Base-by-base conservation (phyloP, 64 coral and sea anemone genomes). In the Cladopsammia gracilis region DNA sequence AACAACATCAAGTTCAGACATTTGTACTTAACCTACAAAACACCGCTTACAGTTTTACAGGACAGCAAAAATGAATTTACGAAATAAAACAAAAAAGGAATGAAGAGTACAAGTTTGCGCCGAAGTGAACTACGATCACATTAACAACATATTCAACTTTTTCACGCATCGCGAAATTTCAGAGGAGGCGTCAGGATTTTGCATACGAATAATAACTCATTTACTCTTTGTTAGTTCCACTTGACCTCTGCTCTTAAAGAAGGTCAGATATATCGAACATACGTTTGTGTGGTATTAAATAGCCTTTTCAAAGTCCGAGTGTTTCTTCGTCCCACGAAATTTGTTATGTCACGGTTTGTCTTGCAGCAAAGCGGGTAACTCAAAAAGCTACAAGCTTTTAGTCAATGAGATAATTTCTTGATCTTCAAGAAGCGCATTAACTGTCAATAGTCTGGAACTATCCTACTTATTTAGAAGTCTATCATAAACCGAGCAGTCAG, bases 111-210 rank as follows among this genome's bases (percentile, higher is more conserved):
- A 73, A 73, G 34, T 44, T 73, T 73, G 8, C 15, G 70, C 10
- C 10, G 42, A 73, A 45, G 10, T 10, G 2, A 61, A 15, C 34
- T 3, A 83, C 65, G 2, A 47, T 9, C 16, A 7, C 2, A 13
- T 57, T 60, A 43, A 24, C 25, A 80, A 60, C 14, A 82, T 46
- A 78, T 78, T 78, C 58, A 60, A 82, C 59, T 82, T 82, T 82
- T 82, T 64, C 78, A 82, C 26, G 34, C 25, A 47, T 82, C 25
- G 11, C 3, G 59, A n/a, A 13, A 12, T 64, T 72, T 45, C 70
- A 72, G 70, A 72, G 70, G 34, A 72, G 7, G 70, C 70, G 10
- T 72, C 34, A 10, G 42, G 12, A 72, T 72, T 69, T 82, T 14
- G 26, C 57, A 64, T 64, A 15, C 15, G 18, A 16, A 64, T 43